These are phyloP conservation scores for Galendromus occidentalis DNA, from an alignment of 1,140 invertebrate genomes.

Conservation along the genomic window DNA sequence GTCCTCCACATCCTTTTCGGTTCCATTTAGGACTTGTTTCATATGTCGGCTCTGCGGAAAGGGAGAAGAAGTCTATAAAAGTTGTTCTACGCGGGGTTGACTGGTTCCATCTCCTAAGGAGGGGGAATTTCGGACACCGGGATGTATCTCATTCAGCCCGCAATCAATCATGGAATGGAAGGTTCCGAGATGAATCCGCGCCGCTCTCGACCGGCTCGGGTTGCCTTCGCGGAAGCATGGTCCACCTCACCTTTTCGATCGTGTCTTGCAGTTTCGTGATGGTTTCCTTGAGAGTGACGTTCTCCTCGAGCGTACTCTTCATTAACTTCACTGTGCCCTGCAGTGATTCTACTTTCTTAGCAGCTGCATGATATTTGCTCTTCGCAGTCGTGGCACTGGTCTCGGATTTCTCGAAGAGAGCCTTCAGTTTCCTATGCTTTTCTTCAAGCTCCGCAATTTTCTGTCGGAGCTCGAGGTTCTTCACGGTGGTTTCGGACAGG, in stretches of 20 bases:
- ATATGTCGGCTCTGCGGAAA: background rate
- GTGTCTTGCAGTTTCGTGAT: background rate
- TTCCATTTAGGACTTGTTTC: background rate
- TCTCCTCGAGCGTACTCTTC: background rate
- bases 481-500: background rate
- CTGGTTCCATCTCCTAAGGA: too few relatives aligned
- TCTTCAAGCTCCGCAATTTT: background rate
- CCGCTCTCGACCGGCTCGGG: too few relatives aligned
- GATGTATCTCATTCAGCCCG: too few relatives aligned
- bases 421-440: background rate
- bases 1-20: background rate
- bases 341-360: background rate
- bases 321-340: background rate
- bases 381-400: background rate
- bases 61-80: background rate
- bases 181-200: too few relatives aligned
- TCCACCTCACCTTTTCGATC: constrained; percentile 9
- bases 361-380: background rate
- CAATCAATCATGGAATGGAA: too few relatives aligned
- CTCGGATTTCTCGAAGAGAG: background rate
- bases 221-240: too few relatives aligned
- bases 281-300: background rate
- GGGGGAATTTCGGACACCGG: too few relatives aligned
- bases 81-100: too few relatives aligned
- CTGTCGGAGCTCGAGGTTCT: background rate